Evolutionary conservation across 2,888 invertebrate genomes (phyloP).

Genomic region (Deroplatys truncata): DNA sequence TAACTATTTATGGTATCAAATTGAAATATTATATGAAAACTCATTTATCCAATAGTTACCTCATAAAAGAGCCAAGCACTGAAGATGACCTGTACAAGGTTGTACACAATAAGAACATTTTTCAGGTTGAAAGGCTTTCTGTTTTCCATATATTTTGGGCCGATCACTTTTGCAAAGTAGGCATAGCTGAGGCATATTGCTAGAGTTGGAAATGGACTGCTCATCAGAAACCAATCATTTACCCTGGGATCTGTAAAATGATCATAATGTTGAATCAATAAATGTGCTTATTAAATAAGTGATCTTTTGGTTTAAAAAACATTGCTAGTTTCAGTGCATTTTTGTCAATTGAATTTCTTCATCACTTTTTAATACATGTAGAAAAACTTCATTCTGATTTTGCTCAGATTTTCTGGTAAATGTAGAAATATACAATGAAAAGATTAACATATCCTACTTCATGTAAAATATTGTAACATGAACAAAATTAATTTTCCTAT

Average conservation of each 20-base stretch:
- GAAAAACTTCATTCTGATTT: too few relatives aligned
- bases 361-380: too few relatives aligned
- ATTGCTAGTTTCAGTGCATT: too few relatives aligned
- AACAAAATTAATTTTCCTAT: too few relatives aligned
- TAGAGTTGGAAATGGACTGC: constrained; percentile 47
- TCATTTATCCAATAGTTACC: constrained; percentile 44
- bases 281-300: neutral
- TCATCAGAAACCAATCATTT: constrained; percentile 49
- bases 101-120: constrained; percentile 73
- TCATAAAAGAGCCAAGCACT: constrained; percentile 71
- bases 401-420: too few relatives aligned
- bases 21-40: neutral
- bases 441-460: too few relatives aligned
- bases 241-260: constrained; percentile 40
- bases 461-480: too few relatives aligned
- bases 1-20: neutral
- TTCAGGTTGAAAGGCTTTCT: constrained; percentile 77
- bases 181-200: constrained; percentile 48
- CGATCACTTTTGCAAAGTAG: constrained; percentile 53
- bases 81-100: constrained; percentile 76
- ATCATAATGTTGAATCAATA: neutral
- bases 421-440: too few relatives aligned
- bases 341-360: too few relatives aligned
- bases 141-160: constrained; percentile 81
- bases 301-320: neutral